Conservation (phyloP, 2,888 invertebrate species). For the Ophioninae sp. region DNA sequence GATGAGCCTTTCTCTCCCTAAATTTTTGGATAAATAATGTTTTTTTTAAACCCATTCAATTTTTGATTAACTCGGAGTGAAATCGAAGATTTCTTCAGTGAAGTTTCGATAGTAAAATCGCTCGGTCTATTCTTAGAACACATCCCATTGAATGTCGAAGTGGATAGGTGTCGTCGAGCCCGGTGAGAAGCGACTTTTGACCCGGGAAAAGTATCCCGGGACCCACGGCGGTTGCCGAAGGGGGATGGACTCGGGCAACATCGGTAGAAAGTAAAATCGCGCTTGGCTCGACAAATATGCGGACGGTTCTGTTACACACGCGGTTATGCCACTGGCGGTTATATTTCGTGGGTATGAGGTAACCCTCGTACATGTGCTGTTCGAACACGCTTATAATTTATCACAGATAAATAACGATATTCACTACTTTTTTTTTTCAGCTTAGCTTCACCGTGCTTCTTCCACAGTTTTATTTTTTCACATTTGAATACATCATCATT, state of each 20-base stretch:
- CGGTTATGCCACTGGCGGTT: slow-evolving; percentile 41
- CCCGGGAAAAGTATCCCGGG: slow-evolving; percentile 62
- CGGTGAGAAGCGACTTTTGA: slow-evolving; percentile 61
- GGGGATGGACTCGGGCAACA: slow-evolving; percentile 33
- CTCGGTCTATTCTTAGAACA: slow-evolving; percentile 43
- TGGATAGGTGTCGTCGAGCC: slow-evolving; percentile 47
- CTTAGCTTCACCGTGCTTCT: not conserved
- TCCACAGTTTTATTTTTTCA: not conserved
- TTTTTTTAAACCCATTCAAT: not conserved
- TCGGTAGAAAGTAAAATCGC: slow-evolving; percentile 64
- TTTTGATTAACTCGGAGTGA: slow-evolving; percentile 6
- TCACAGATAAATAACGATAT: slow-evolving; percentile 38
- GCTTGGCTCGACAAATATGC: slow-evolving; percentile 34
- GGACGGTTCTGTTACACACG: slow-evolving; percentile 42
- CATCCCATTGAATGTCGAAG: slow-evolving; percentile 56
- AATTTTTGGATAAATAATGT: not conserved
- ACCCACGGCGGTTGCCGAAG: slow-evolving; percentile 1
- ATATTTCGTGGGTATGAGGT: slow-evolving; percentile 61
- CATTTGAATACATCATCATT: not conserved
- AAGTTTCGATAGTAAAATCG: slow-evolving; percentile 32
- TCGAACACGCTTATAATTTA: slow-evolving; percentile 60
- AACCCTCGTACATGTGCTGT: slow-evolving; percentile 35
- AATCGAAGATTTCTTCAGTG: slow-evolving; percentile 29
- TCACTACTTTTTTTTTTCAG: slow-evolving; percentile 31
- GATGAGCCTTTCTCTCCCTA: not conserved